Evolutionary conservation across 2,797 vertebrate species (phyloP).

Genomic region (Sciurus carolinensis): DNA sequence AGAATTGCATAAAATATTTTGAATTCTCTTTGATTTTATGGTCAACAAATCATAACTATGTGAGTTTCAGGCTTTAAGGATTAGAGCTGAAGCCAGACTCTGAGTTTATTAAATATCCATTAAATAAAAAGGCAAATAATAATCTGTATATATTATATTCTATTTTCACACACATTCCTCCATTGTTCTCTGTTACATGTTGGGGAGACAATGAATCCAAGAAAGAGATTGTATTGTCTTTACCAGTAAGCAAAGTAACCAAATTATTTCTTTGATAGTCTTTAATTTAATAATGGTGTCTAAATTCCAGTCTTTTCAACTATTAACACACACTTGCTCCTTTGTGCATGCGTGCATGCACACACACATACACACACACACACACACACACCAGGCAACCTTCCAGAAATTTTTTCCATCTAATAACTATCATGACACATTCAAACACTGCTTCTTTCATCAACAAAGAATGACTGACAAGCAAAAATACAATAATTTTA

Average conservation of each 20-base stretch:
- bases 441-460: constrained; percentile 35
- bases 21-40: neutral
- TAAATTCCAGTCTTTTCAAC: constrained; percentile 5
- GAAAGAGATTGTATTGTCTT: neutral
- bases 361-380: too few species aligned
- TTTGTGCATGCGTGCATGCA: too few species aligned
- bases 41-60: neutral
- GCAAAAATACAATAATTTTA: neutral
- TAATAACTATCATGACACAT: neutral
- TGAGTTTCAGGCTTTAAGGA: constrained; percentile 1
- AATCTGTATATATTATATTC: neutral
- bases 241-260: neutral
- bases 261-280: constrained; percentile 5
- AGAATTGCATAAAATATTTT: constrained; percentile 24
- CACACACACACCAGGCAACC: neutral
- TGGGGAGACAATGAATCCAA: neutral
- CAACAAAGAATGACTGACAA: constrained; percentile 15
- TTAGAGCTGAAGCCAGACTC: neutral
- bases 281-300: constrained; percentile 2
- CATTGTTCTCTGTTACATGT: neutral
- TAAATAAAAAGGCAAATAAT: neutral
- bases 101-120: neutral
- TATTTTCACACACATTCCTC: neutral
- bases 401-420: neutral
- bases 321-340: neutral